These are phyloP conservation scores for Oxycera nigricornis DNA, from an alignment of 2,888 invertebrate genomes.

Conservation along the genomic window DNA sequence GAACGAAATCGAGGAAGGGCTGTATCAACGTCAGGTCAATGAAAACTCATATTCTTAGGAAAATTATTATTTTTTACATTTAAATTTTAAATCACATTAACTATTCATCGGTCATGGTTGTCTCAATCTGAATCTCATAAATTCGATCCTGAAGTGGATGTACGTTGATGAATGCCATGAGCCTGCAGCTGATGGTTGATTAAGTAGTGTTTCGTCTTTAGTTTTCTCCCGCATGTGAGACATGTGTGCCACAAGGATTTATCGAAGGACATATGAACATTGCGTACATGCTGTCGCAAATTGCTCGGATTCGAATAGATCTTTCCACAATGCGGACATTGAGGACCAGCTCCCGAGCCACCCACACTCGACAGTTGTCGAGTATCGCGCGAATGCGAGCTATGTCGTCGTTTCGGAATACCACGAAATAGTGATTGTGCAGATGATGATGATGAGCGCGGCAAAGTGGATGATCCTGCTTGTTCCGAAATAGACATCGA, in stretches of 20 bases:
- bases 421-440: background rate
- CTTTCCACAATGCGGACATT: conserved; percentile 75
- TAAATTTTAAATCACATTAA: background rate
- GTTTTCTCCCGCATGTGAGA: conserved; percentile 76
- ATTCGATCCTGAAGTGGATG: conserved; percentile 8
- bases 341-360: conserved; percentile 62
- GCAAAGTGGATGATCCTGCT: conserved; percentile 22
- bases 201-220: conserved; percentile 79
- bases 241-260: conserved; percentile 76
- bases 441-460: background rate
- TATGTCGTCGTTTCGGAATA: too few species aligned
- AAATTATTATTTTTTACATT: background rate
- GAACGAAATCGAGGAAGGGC: too few species aligned
- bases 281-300: conserved; percentile 78
- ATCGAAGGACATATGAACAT: conserved; percentile 75
- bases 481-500: background rate
- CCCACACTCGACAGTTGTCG: conserved; percentile 32
- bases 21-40: too few species aligned
- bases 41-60: too few species aligned
- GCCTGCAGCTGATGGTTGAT: conserved; percentile 79
- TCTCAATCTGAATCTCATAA: background rate
- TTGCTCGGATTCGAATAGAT: conserved; percentile 77
- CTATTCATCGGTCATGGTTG: background rate
- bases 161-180: conserved; percentile 74
- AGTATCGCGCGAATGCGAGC: too few species aligned